Evolutionary conservation across 1,140 invertebrate species (phyloP).

Genomic region (Drosophila miranda): DNA sequence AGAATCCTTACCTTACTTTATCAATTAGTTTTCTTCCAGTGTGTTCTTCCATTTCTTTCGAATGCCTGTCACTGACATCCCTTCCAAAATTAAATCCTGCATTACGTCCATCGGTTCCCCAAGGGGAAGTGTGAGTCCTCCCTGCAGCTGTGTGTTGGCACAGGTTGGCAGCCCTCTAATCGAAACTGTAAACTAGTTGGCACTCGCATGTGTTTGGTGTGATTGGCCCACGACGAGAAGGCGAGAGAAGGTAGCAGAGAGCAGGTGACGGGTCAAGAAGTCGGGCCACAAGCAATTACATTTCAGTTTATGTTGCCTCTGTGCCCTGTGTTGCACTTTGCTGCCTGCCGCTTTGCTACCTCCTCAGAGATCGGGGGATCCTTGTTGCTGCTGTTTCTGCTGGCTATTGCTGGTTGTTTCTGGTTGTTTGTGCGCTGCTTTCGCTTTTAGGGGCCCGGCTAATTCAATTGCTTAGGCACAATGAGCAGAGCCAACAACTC

Average conservation of each 20-base stretch:
- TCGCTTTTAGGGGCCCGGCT: slow-evolving; percentile 17
- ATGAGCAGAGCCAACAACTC: slow-evolving; percentile 26
- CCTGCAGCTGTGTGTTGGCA: slow-evolving; percentile 9
- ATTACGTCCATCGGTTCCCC: no score
- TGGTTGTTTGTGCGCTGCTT: slow-evolving; percentile 32
- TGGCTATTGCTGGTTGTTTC: slow-evolving; percentile 25
- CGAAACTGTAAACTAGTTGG: slow-evolving; percentile 42
- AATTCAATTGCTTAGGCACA: slow-evolving; percentile 64
- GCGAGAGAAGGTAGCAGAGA: no score
- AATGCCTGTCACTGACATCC: no score
- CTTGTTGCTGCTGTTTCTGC: neutral
- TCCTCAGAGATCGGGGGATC: slow-evolving; percentile 4
- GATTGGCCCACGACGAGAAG: neutral
- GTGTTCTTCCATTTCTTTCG: no score
- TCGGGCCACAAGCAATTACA: slow-evolving; percentile 35
- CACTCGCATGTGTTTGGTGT: slow-evolving; percentile 12
- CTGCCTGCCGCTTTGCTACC: neutral
- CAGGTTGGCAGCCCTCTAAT: slow-evolving; percentile 25
- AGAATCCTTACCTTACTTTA: no score
- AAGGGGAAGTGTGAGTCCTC: neutral
- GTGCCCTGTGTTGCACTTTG: neutral
- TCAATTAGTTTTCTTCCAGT: no score
- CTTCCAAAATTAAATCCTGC: no score
- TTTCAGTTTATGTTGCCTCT: slow-evolving; percentile 15
- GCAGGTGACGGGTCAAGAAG: slow-evolving; percentile 12